Evolutionary conservation across 2,113 vertebrate species (phyloP), one percentile per base, ranked within the genome.

Genomic region (Spea multiplicata): DNA sequence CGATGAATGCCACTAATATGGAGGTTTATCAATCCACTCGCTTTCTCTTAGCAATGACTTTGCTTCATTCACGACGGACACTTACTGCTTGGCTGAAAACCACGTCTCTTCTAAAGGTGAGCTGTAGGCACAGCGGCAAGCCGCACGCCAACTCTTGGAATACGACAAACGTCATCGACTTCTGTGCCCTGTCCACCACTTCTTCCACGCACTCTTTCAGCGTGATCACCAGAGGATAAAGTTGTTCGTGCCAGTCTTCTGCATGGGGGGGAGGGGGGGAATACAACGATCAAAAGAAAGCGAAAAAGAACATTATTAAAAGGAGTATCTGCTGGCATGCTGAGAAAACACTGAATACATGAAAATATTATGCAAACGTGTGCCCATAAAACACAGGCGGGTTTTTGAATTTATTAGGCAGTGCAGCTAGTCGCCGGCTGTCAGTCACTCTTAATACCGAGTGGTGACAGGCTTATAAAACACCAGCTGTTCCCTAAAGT

Each of bases 41-140:
- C 30, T 30, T 30, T 30, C 30, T 30, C 30, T 30, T 30, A 59
- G 14, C 55, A 8, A 59, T 59, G 55, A 13, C 50, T 59, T 16
- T n/a, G 47, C 16, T 16, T 50, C 80, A 77, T 8, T 52, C 50
- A 52, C 3, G 44, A 14, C 47, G 82, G 72, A 57, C 75, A 93
- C 95, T 84, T 93, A 99, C 97, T 76, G 96, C 97, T 92, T 98
- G 96, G 85, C 96, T 98, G 85, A 99, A 98, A 87, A 99, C 96
- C 2, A 96, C 85, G 44, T 99, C 97, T 84, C 96, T 93, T 77
- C 97, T 92, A 55, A 97, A 91, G 0, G 95, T 96, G 72, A 99
- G 92, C 86, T 93, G 86, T 84, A 97, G 87, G 57, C 94, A 95
- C 75, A 97, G 96, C 5, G 96, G 95, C 79, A 97, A 86, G 81